phyloP scores from a whole-genome alignment of 2,113 vertebrate species.

The Barnardius zonarius region DNA sequence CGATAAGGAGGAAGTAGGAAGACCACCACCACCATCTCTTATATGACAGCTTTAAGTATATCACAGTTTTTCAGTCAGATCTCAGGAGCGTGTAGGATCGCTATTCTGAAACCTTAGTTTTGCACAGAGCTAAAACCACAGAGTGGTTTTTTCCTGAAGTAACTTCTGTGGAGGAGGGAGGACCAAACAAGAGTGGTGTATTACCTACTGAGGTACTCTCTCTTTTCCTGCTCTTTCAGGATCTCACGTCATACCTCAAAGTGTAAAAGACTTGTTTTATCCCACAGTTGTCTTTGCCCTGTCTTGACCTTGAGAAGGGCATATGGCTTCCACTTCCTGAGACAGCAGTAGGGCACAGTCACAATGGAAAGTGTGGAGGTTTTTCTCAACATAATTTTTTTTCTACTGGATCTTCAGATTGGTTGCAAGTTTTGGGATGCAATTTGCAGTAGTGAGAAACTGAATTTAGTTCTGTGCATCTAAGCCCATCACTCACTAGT shows the following conservation, averaged over 20 bases:
- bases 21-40: neutral
- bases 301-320: neutral
- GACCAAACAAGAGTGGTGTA: neutral
- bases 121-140: neutral
- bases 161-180: neutral
- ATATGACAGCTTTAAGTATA: neutral
- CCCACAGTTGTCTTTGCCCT: neutral
- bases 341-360: neutral
- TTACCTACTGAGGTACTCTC: neutral
- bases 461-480: neutral
- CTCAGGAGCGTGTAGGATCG: neutral
- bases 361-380: neutral
- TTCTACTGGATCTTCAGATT: neutral
- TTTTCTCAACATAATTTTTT: neutral
- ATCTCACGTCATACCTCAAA: neutral
- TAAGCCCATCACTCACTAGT: neutral
- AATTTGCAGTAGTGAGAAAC: neutral
- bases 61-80: neutral
- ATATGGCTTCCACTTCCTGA: neutral
- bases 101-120: neutral
- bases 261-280: neutral
- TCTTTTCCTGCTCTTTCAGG: neutral
- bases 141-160: neutral
- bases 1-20: neutral
- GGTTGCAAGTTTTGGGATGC: neutral